A percentile compares a stretch with the other conserved stretches of the same genome.
Conservation (phyloP, 2,113 vertebrate species). For the Cercocebus atys region DNA sequence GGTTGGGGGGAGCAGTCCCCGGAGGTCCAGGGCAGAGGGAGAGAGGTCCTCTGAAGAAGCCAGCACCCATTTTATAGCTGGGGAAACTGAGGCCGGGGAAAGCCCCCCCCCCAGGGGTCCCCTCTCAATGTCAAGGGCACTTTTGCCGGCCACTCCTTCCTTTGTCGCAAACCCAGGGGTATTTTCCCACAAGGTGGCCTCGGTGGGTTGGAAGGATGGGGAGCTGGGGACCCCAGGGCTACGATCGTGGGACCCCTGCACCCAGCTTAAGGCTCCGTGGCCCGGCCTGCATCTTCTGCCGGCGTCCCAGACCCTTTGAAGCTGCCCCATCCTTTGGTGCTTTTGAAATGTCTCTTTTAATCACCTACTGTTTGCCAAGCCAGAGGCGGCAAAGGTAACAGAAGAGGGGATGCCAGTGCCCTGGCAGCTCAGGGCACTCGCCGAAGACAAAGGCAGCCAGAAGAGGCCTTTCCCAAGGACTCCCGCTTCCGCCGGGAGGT, state of each 20-base stretch:
- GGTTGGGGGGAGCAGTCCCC: neutral
- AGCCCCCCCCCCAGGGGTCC: neutral
- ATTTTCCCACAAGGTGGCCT: neutral
- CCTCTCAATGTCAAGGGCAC: too few relatives aligned
- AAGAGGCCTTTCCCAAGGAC: too few relatives aligned
- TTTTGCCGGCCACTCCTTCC: neutral
- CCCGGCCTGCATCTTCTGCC: accelerated
- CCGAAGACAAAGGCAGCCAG: too few relatives aligned
- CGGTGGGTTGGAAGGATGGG: neutral
- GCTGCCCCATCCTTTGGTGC: neutral
- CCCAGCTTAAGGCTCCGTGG: accelerated
- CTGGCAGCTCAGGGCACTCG: neutral
- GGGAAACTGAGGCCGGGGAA: neutral
- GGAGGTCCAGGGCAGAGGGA: neutral
- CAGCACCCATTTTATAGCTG: neutral
- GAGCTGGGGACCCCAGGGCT: accelerated
- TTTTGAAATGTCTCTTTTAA: neutral
- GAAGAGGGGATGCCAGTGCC: neutral
- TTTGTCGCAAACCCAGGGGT: too few relatives aligned
- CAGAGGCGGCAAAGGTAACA: neutral
- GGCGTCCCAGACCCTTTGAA: neutral
- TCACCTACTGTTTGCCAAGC: neutral
- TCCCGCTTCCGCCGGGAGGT: accelerated
- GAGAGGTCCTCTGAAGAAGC: neutral
- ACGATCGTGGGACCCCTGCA: neutral